These are phyloP conservation scores for Gila orcuttii DNA, from an alignment of 2,113 vertebrate genomes.

Conservation along the genomic window DNA sequence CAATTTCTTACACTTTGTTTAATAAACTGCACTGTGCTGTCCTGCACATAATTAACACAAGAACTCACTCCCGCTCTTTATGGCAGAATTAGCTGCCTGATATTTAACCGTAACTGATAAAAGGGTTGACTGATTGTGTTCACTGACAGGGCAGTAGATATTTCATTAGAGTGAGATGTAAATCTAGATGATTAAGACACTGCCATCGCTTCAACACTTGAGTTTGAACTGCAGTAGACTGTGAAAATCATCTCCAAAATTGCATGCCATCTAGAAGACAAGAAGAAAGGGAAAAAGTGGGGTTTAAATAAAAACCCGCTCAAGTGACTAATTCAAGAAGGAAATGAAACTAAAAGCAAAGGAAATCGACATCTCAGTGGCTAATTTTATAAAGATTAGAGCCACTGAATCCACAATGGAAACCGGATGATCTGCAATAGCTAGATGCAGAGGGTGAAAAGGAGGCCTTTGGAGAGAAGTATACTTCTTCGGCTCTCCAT, in stretches of 20 bases:
- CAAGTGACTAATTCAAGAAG: constrained; percentile 25
- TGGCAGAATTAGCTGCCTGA: neutral
- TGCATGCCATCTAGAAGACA: neutral
- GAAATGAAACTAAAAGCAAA: constrained; percentile 24
- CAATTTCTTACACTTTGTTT: constrained; percentile 17
- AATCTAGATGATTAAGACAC: constrained; percentile 36
- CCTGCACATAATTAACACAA: neutral
- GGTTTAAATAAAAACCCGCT: neutral
- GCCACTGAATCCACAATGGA: constrained; percentile 33
- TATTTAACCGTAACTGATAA: constrained; percentile 2
- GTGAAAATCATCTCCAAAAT: constrained; percentile 35
- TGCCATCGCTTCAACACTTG: neutral
- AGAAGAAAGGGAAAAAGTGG: neutral
- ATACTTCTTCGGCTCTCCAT: constrained; percentile 30
- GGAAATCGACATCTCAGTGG: constrained; percentile 16
- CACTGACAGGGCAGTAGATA: constrained; percentile 1
- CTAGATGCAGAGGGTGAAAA: neutral
- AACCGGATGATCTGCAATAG: neutral
- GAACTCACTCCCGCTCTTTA: neutral
- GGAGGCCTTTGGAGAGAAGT: constrained; percentile 12
- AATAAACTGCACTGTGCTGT: neutral
- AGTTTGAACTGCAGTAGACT: constrained; percentile 18
- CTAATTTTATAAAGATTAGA: constrained; percentile 29
- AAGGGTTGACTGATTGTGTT: neutral
- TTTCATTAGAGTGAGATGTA: constrained; percentile 9